phyloP scores from a whole-genome alignment of 2,113 vertebrate genomes.

The Ailuropoda melanoleuca region DNA sequence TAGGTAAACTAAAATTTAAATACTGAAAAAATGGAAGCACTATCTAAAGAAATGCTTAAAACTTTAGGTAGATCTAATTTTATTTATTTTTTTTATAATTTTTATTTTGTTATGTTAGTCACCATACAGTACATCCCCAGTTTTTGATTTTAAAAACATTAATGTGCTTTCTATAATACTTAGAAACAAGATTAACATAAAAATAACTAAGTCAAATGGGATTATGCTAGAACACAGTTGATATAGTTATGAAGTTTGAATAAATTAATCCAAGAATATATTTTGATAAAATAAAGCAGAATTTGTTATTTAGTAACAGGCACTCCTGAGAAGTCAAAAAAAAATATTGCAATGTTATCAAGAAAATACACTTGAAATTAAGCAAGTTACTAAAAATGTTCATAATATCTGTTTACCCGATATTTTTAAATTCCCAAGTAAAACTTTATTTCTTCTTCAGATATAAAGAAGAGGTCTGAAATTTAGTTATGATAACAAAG shows the following conservation, averaged over 20 bases:
- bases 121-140: too few relatives aligned
- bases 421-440: conserved; percentile 26
- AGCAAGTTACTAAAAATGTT: neutral
- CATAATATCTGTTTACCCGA: neutral
- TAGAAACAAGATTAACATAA: neutral
- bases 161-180: neutral
- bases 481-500: neutral
- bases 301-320: neutral
- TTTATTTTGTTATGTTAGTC: too few relatives aligned
- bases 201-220: neutral
- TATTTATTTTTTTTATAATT: too few relatives aligned
- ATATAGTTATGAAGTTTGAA: neutral
- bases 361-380: conserved; percentile 29
- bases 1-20: conserved; percentile 32
- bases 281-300: neutral
- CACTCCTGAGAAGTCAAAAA: neutral
- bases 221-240: neutral
- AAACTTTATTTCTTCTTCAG: neutral
- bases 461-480: neutral
- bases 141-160: neutral
- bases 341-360: neutral
- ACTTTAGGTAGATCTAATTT: neutral
- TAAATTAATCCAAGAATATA: neutral
- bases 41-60: conserved; percentile 28
- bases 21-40: neutral